A percentile compares a stretch with the other conserved stretches of the same genome.
phyloP scores from a whole-genome alignment of 2,888 invertebrate species.

The Microplitis manilae region DNA sequence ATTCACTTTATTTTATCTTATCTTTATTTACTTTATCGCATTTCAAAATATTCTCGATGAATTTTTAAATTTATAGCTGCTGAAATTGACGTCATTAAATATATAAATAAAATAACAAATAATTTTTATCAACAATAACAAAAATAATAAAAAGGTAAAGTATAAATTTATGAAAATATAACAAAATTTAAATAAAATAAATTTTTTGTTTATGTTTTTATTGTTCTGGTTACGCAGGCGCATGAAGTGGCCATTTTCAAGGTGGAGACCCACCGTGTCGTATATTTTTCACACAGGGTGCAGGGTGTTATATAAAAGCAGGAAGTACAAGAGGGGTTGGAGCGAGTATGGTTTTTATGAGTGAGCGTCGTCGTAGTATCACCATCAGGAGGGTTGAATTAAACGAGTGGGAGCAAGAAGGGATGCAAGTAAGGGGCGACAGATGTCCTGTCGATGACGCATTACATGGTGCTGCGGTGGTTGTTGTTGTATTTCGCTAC shows the following conservation, averaged over 20 bases:
- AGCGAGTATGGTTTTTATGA: constrained; percentile 8
- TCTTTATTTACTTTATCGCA: too few species aligned
- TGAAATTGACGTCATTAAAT: too few species aligned
- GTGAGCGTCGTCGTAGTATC: not conserved
- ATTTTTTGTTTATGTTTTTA: too few species aligned
- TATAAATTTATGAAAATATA: too few species aligned
- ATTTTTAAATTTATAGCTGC: too few species aligned
- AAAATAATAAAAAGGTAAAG: too few species aligned
- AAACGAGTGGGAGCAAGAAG: constrained; percentile 26
- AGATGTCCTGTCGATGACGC: constrained; percentile 51
- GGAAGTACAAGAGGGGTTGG: constrained; percentile 21
- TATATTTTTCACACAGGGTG: not conserved
- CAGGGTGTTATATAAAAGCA: constrained; percentile 24
- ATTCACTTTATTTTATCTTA: not conserved
- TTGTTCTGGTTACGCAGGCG: not conserved
- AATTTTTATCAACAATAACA: too few species aligned
- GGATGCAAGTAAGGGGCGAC: constrained; percentile 43
- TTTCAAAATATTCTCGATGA: too few species aligned
- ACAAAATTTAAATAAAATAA: too few species aligned
- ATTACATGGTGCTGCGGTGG: constrained; percentile 34
- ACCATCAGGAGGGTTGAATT: constrained; percentile 5
- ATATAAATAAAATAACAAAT: too few species aligned
- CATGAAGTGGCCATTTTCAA: not conserved
- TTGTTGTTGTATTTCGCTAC: not conserved
- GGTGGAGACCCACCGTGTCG: too few species aligned